A percentile compares a stretch with the other conserved stretches of the same genome.
These are phyloP conservation scores for Haemorhous mexicanus DNA, from an alignment of 2,113 vertebrate species.

Conservation along the genomic window DNA sequence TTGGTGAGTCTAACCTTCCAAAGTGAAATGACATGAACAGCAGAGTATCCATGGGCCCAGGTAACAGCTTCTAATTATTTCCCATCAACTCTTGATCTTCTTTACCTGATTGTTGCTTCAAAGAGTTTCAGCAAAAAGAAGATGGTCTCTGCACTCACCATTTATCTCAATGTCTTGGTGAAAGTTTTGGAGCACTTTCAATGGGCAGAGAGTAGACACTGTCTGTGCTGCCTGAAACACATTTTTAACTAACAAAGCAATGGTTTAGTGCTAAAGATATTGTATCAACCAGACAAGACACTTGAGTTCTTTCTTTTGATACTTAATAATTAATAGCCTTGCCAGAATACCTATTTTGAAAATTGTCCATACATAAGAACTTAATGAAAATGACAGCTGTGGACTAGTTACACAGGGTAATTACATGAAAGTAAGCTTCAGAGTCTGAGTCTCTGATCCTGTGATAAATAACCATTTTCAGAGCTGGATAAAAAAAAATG, in stretches of 20 bases:
- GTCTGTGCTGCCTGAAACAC: neutral
- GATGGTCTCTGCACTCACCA: slow-evolving; percentile 12
- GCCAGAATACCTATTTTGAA: neutral
- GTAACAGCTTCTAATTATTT: slow-evolving; percentile 68
- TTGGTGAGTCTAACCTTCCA: slow-evolving; percentile 47
- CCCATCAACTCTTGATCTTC: slow-evolving; percentile 64
- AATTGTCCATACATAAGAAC: neutral
- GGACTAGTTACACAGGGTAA: neutral
- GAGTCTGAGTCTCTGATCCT: neutral
- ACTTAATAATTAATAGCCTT: neutral
- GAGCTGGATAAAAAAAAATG: neutral
- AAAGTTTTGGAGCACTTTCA: slow-evolving; percentile 28
- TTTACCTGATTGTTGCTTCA: slow-evolving; percentile 53
- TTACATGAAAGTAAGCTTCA: neutral
- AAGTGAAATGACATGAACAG: slow-evolving; percentile 40
- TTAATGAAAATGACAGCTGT: neutral
- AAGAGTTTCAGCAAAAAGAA: slow-evolving; percentile 55
- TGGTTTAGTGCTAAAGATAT: neutral
- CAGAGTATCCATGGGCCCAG: slow-evolving; percentile 1
- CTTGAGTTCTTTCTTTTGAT: neutral
- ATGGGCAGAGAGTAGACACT: neutral
- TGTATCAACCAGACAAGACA: neutral
- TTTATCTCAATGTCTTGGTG: neutral
- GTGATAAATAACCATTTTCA: neutral
- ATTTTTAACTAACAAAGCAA: neutral